Conservation (phyloP, 2,888 invertebrate species). For the Galerucella pusilla region DNA sequence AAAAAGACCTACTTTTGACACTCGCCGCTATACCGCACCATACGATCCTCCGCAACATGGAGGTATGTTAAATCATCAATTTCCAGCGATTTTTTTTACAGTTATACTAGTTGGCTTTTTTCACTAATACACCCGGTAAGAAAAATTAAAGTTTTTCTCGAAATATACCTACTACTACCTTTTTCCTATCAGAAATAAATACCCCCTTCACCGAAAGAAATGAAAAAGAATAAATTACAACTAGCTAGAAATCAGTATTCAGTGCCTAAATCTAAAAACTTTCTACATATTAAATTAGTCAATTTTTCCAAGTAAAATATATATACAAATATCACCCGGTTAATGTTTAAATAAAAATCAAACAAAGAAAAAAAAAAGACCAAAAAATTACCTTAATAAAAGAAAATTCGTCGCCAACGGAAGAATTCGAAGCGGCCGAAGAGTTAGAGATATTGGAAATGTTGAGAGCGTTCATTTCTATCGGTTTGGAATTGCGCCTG, state of each 20-base stretch:
- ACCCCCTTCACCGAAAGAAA: slow-evolving; percentile 20
- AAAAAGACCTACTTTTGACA: too few relatives aligned
- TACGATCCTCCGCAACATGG: too few relatives aligned
- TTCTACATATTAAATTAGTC: slow-evolving; percentile 36
- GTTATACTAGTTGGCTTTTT: too few relatives aligned
- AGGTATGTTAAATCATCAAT: too few relatives aligned
- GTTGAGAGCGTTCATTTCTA: slow-evolving; percentile 61
- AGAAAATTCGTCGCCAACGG: slow-evolving; percentile 64
- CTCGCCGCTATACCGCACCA: too few relatives aligned
- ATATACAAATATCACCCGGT: slow-evolving; percentile 47
- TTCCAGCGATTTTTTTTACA: too few relatives aligned
- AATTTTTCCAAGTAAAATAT: slow-evolving; percentile 25
- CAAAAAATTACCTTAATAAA: slow-evolving; percentile 63
- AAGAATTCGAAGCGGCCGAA: slow-evolving; percentile 57
- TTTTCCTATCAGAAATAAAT: not conserved
- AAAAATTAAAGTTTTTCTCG: not conserved
- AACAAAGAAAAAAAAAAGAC: slow-evolving; percentile 47
- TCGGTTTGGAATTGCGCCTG: slow-evolving; percentile 65
- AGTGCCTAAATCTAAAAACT: slow-evolving; percentile 39
- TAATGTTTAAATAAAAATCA: slow-evolving; percentile 44
- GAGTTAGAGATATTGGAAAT: slow-evolving; percentile 54
- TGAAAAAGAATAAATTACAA: not conserved
- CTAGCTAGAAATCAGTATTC: slow-evolving; percentile 42
- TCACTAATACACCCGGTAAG: too few relatives aligned
- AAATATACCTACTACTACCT: not conserved